Percentiles rank a stretch among this genome's conserved stretches.
Evolutionary conservation across 2,888 invertebrate species (phyloP).

Genomic region (Nezara viridula): DNA sequence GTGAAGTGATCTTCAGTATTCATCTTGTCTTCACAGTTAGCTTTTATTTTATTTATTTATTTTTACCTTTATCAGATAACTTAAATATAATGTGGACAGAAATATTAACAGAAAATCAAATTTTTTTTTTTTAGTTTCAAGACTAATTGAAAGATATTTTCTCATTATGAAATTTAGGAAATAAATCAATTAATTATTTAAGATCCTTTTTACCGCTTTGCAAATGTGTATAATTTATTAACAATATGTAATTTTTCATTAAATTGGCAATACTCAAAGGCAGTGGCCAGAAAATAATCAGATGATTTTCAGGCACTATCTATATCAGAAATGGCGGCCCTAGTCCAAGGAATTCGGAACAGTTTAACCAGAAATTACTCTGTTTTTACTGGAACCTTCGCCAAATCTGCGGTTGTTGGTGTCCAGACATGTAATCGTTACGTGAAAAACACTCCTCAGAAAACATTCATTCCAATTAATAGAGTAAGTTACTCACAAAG

Average conservation of each 20-base stretch:
- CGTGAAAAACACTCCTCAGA: neutral
- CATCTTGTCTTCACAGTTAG: too few species aligned
- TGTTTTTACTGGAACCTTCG: slow-evolving; percentile 59
- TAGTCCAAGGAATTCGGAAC: slow-evolving; percentile 63
- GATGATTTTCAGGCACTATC: slow-evolving; percentile 12
- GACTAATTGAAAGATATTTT: neutral
- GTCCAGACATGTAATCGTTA: slow-evolving; percentile 47
- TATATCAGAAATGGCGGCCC: slow-evolving; percentile 64
- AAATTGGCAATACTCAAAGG: neutral
- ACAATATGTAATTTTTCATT: neutral
- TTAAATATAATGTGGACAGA: too few species aligned
- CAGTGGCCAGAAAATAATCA: slow-evolving; percentile 15
- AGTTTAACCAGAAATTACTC: slow-evolving; percentile 61
- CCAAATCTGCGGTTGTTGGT: slow-evolving; percentile 60
- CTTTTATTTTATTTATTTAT: too few species aligned
- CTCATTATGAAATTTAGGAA: neutral
- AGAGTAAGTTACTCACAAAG: slow-evolving; percentile 3
- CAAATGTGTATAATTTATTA: neutral
- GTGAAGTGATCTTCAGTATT: too few species aligned
- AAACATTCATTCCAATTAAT: slow-evolving; percentile 38
- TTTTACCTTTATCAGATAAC: too few species aligned
- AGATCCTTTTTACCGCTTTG: neutral
- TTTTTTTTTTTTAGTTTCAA: too few species aligned
- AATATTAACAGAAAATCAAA: too few species aligned
- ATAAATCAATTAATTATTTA: neutral